A percentile compares a stretch with the other conserved stretches of the same genome.
Evolutionary conservation across 2,888 invertebrate species (phyloP).

Genomic region (Elysia crispata): DNA sequence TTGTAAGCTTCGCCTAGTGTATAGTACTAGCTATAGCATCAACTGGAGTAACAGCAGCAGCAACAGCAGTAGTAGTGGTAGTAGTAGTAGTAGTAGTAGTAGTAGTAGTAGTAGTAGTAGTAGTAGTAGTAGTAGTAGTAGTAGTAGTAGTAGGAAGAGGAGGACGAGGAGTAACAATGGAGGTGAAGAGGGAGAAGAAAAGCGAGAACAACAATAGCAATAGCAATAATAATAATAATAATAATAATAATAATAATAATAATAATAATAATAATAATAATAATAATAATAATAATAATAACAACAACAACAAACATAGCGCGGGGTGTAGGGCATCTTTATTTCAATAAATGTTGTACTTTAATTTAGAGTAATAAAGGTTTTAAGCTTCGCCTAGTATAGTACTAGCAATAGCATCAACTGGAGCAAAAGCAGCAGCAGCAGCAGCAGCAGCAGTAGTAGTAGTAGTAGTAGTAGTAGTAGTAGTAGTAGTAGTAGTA

Average conservation of each 20-base stretch:
- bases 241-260: slow-evolving; percentile 5
- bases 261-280: too few relatives aligned
- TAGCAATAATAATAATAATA: not conserved
- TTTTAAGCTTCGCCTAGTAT: not conserved
- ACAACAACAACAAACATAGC: too few relatives aligned
- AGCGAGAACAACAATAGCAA: not conserved
- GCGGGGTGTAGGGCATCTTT: too few relatives aligned
- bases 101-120: slow-evolving; percentile 15
- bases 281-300: too few relatives aligned
- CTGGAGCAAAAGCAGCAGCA: not conserved
- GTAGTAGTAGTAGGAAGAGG: not conserved
- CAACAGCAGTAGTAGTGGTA: not conserved
- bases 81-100: not conserved
- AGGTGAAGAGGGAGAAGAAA: not conserved
- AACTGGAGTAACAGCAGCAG: not conserved
- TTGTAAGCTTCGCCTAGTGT: not conserved
- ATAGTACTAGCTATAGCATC: not conserved
- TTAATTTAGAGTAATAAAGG: too few relatives aligned
- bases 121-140: not conserved
- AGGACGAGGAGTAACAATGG: not conserved
- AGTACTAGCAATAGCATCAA: not conserved
- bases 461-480: not conserved
- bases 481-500: not conserved
- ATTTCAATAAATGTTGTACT: too few relatives aligned
- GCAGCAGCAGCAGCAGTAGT: not conserved